Conservation (phyloP, 2,888 invertebrate genomes). For the Mongoloraphidia duomilia region DNA sequence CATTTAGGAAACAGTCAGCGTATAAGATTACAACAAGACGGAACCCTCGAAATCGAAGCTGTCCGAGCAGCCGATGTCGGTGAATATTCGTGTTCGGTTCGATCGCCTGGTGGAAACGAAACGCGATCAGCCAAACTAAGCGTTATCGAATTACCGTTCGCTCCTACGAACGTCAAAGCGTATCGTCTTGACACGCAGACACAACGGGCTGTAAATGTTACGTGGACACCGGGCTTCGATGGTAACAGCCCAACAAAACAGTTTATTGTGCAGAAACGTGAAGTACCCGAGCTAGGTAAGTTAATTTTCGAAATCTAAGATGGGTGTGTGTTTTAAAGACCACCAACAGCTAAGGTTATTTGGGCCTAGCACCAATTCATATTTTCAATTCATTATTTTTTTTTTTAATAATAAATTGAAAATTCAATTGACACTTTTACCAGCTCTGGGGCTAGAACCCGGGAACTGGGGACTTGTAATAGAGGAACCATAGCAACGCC, state of each 20-base stretch:
- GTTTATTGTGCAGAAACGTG: constrained; percentile 82
- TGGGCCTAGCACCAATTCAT: too few relatives aligned
- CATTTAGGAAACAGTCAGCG: constrained; percentile 51
- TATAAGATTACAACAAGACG: constrained; percentile 62
- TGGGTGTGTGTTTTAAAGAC: too few relatives aligned
- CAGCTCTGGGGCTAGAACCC: too few relatives aligned
- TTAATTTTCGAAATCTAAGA: neutral
- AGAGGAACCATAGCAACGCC: too few relatives aligned
- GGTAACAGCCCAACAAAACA: constrained; percentile 91
- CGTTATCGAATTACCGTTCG: constrained; percentile 90
- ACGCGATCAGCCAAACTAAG: constrained; percentile 68
- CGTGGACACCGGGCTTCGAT: constrained; percentile 93
- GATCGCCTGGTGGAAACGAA: constrained; percentile 86
- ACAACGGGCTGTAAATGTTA: constrained; percentile 71
- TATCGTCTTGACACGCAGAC: constrained; percentile 46
- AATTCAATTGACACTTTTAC: too few relatives aligned
- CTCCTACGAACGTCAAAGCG: constrained; percentile 79
- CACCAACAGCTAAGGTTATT: too few relatives aligned
- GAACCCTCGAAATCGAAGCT: constrained; percentile 75
- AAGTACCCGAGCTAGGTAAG: constrained; percentile 76
- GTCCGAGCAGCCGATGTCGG: constrained; percentile 89
- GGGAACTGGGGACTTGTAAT: too few relatives aligned
- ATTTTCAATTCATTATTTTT: too few relatives aligned
- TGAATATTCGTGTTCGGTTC: constrained; percentile 79
- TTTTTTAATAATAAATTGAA: too few relatives aligned